Evolutionary conservation across 2,113 vertebrate genomes (phyloP).

Genomic region (cattle (Bos taurus)): ARS-UCD2.0 NC_037332.1:20969001-20969500

Average conservation of each 20-base stretch:
- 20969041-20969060: neutral
- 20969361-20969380: neutral
- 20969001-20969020: neutral
- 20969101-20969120: neutral
- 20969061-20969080: neutral
- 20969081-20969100: neutral
- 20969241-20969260: neutral
- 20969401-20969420: neutral
- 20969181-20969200: neutral
- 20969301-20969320: neutral
- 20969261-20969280: neutral
- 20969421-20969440: neutral
- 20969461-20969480: neutral
- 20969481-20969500: fast-evolving
- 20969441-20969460: neutral
- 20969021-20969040: neutral
- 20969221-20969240: neutral
- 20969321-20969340: neutral
- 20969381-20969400: neutral
- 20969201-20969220: neutral
- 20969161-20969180: neutral
- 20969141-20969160: neutral
- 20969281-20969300: neutral
- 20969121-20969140: neutral
- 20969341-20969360: neutral